These are phyloP conservation scores for Otolemur crassicaudatus DNA, from an alignment of 2,797 vertebrate species.

Conservation along the genomic window DNA sequence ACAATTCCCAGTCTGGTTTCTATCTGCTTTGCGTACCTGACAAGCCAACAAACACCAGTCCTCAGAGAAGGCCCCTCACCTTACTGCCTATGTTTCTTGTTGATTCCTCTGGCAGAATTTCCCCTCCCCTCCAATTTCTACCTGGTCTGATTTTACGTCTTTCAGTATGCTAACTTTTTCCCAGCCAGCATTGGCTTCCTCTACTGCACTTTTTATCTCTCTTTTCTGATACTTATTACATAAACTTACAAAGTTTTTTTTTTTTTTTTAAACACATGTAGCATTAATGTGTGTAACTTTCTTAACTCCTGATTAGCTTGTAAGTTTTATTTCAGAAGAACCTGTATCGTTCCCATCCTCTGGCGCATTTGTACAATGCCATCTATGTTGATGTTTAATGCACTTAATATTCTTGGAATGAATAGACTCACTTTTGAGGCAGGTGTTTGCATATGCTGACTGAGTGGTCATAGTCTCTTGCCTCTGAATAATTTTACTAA, in stretches of 20 bases:
- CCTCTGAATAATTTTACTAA: neutral
- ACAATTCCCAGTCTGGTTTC: conserved; percentile 4
- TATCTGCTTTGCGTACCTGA: neutral
- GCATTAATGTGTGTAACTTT: neutral
- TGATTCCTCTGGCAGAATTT: neutral
- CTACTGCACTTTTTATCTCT: neutral
- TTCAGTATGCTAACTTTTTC: neutral
- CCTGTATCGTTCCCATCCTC: neutral
- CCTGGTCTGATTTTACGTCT: neutral
- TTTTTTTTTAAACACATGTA: neutral
- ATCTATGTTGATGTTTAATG: neutral
- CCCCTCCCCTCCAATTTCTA: neutral
- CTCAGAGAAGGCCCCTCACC: neutral
- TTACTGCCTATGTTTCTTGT: neutral
- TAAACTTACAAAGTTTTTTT: neutral
- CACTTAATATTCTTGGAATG: neutral
- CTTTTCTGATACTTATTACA: conserved; percentile 3
- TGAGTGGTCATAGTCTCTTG: neutral
- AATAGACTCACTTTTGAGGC: neutral
- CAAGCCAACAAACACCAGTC: neutral
- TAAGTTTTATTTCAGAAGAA: neutral
- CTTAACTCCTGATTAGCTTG: neutral
- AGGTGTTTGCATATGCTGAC: neutral
- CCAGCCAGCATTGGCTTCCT: neutral
- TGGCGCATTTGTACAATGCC: neutral